Percentiles rank a stretch among this genome's conserved stretches.
Conservation (phyloP, 2,888 invertebrate species). For the Eupithecia centaureata region DNA sequence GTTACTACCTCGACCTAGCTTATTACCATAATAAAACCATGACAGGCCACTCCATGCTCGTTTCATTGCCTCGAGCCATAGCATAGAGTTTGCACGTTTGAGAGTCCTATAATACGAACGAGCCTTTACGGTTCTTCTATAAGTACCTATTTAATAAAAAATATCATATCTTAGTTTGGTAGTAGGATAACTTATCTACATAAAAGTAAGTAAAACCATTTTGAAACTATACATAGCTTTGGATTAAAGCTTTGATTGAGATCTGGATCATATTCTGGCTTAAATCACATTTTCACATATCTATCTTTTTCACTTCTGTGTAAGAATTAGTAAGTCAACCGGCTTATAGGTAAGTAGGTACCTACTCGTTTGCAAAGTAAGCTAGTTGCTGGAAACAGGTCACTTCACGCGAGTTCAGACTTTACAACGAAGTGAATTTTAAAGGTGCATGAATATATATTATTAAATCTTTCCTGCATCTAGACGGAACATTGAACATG, state of each 20-base stretch:
- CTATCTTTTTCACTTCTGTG: not conserved
- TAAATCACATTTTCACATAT: too few relatives aligned
- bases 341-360: slow-evolving; percentile 6
- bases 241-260: too few relatives aligned
- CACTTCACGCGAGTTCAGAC: slow-evolving; percentile 1
- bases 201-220: too few relatives aligned
- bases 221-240: too few relatives aligned
- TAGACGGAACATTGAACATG: not conserved
- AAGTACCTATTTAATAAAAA: too few relatives aligned
- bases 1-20: not conserved
- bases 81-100: not conserved
- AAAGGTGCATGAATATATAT: not conserved
- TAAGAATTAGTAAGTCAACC: not conserved
- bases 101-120: not conserved
- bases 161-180: too few relatives aligned
- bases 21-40: slow-evolving; percentile 6
- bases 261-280: too few relatives aligned
- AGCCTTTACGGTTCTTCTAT: not conserved
- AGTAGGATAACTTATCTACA: too few relatives aligned
- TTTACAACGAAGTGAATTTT: slow-evolving; percentile 5
- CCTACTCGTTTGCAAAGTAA: slow-evolving; percentile 1
- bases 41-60: not conserved
- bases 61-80: not conserved
- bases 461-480: too few relatives aligned
- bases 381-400: slow-evolving; percentile 2